Base-by-base conservation (phyloP, 2,797 vertebrate species). In the Yasuhikotakia modesta region DNA sequence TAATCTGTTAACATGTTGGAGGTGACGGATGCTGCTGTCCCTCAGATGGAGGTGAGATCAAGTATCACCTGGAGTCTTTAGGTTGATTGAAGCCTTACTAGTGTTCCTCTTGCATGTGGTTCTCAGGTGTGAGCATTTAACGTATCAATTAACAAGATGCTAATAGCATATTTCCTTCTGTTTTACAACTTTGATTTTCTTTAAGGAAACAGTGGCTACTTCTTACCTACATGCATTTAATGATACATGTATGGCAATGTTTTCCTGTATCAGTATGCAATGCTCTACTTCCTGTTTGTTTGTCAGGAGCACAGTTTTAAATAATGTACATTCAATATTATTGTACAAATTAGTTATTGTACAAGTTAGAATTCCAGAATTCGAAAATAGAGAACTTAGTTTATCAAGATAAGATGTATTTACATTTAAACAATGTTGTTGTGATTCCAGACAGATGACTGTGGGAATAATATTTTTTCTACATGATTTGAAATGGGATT, bases 1-100 rank as follows among this genome's bases (percentile, higher is more conserved):
- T 70, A 53, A 78, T 80, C 48, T 61, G 19, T 68, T 50, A 45
- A 58, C 50, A 16, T 46, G 64, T 69, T 30, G 45, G 68, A 76
- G 21, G 68, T 76, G 79, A 58, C 24, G 79, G 67, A 73, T 57
- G 52, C 4, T 16, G 30, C 61, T 71, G 39, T 69, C n/a, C 66
- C 71, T 35, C 67, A 43, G 17, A 61, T 19, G 76, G 65, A 78
- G 80, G 80, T 78, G 78, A 78, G 46, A 78, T 63, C 48, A 64
- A 60, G 55, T 60, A 55, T 76, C 61, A 60, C 35, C 43, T 73
- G 16, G 7, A 73, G 14, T 72, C 60, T 68, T 72, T 53, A 68
- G 22, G 48, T 64, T 52, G 61, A 79, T 70, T 73, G 70, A 71
- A 63, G 24, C 6, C 66, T 75, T 73, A 32, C 57, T 35, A 65